Base-by-base conservation (phyloP, 1,140 invertebrate species). In the Eueides isabella region DNA sequence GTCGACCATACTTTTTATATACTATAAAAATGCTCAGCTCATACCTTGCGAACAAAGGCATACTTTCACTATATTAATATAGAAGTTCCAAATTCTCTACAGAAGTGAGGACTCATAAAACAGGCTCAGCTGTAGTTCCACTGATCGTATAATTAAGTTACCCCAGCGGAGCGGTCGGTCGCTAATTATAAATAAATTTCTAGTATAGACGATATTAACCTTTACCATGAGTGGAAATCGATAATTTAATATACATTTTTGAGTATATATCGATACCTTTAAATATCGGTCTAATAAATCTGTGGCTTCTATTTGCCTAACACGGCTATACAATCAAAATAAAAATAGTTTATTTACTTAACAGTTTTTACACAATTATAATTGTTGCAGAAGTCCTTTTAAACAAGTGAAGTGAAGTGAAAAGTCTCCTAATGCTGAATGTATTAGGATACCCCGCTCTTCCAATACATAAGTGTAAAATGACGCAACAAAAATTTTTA, bases 141-240 rank as follows among this genome's bases (percentile, higher is more conserved):
- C 16, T 55, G 48, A 55, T 55, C 19, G 48, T 55, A 55, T 55
- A 55, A 55, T 55, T 55, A 55, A 26, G 9, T 55, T 55, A 55
- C 48, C 19, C 26, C 19, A 23, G 48, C n/a, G 48, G 19, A 55
- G 48, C 48, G 48, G 23, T 23, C 23, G 48, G 19, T 23, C 48
- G 19, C 48, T 55, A 55, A 55, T 55, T 55, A 55, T 55, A 55
- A 55, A 26, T 55, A 19, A 19, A 11, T 23, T 23, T 7, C 48
- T 55, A 55, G 48, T 55, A 55, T 55, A 23, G 48, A 26, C 48
- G 7, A 55, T 23, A 55, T 55, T 26, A 55, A 55, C 48, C 48
- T 55, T 26, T 55, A 12, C 48, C 19, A 55, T 26, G 9, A 26
- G 48, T n/a, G 48, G 5, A 55, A 55, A 55, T 55, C 48, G 48